phyloP scores from a whole-genome alignment of 2,113 vertebrate species.

The Cyanistes caeruleus region DNA sequence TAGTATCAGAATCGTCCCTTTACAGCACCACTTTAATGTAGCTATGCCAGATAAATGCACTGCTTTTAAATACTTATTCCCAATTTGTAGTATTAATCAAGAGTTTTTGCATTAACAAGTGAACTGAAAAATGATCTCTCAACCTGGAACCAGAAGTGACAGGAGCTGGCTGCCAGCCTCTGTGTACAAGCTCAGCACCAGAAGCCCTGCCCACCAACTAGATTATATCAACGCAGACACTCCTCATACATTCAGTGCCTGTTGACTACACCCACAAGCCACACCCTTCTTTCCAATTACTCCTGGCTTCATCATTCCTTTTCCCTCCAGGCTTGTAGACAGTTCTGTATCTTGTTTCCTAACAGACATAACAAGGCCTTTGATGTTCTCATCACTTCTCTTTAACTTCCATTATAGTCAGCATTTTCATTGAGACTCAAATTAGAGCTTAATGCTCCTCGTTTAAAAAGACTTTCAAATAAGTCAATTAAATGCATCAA shows the following conservation, averaged over 20 bases:
- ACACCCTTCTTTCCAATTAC: constrained; percentile 26
- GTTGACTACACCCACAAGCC: neutral
- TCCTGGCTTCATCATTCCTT: constrained; percentile 29
- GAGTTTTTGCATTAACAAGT: neutral
- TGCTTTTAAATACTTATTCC: neutral
- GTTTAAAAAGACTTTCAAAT: constrained; percentile 34
- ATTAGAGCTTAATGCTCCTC: constrained; percentile 39
- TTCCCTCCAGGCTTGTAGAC: constrained; percentile 41
- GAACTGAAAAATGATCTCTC: neutral
- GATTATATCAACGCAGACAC: neutral
- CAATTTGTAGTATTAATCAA: neutral
- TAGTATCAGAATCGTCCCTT: neutral
- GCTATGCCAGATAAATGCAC: neutral
- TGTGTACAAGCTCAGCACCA: neutral
- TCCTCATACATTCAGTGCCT: neutral
- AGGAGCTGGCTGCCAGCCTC: neutral
- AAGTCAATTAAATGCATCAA: constrained; percentile 28
- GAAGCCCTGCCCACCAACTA: neutral
- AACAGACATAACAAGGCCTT: constrained; percentile 67
- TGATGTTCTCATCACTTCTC: constrained; percentile 62
- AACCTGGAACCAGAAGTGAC: neutral
- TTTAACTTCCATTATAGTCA: constrained; percentile 60
- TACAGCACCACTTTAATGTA: neutral
- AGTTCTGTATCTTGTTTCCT: constrained; percentile 58
- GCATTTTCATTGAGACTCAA: constrained; percentile 64